These are phyloP conservation scores for Netelia virgata DNA, from an alignment of 2,888 invertebrate species.

Conservation along the genomic window DNA sequence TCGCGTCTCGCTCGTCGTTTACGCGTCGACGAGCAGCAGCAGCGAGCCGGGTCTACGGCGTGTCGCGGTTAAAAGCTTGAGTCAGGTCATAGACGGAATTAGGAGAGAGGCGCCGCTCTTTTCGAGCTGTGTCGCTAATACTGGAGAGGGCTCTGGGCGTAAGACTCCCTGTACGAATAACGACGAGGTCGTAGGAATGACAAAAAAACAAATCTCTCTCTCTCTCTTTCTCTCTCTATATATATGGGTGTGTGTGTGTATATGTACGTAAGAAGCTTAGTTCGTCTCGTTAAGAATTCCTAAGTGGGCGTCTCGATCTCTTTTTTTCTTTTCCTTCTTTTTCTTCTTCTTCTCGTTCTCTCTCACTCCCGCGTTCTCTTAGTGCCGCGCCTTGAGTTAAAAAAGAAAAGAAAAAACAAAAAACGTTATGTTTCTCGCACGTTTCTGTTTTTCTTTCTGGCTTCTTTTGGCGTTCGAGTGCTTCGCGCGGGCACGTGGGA, in stretches of 20 bases:
- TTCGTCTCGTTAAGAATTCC: conserved; percentile 51
- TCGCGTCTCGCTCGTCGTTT: neutral
- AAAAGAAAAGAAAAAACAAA: conserved; percentile 50
- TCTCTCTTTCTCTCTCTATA: no score
- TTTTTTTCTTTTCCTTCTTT: conserved; percentile 8
- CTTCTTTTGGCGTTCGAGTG: conserved; percentile 16
- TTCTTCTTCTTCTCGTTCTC: neutral
- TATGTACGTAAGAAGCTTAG: conserved; percentile 24
- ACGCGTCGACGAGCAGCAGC: neutral
- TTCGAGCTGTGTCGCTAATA: neutral
- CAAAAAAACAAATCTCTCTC: conserved; percentile 1
- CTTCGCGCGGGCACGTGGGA: neutral
- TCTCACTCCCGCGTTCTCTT: conserved; percentile 1
- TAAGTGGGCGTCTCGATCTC: conserved; percentile 38
- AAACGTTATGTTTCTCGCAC: conserved; percentile 29
- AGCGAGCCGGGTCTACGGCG: no score
- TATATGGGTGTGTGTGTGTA: no score
- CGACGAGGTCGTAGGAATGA: conserved; percentile 1
- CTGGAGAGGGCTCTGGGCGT: conserved; percentile 2
- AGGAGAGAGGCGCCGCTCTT: conserved; percentile 44
- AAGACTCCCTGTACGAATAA: conserved; percentile 7
- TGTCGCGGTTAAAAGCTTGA: conserved; percentile 24
- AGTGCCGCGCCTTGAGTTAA: neutral
- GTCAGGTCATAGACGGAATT: conserved; percentile 56
- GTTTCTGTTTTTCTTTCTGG: conserved; percentile 10